A percentile compares a stretch with the other conserved stretches of the same genome.
Conservation (phyloP, 2,113 vertebrate genomes). For the Rattus rattus region DNA sequence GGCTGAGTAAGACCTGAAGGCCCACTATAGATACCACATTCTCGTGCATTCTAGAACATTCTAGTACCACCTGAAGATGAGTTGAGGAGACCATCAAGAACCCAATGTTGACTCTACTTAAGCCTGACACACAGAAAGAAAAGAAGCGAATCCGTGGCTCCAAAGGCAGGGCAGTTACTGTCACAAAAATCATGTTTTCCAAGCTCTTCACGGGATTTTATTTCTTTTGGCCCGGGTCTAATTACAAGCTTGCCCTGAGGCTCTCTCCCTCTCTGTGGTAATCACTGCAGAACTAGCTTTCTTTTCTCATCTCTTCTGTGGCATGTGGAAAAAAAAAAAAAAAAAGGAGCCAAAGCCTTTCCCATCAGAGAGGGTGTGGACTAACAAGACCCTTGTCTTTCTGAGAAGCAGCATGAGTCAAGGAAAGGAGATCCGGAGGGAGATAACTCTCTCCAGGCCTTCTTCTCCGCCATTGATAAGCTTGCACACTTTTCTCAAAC, state of each 20-base stretch:
- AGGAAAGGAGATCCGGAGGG: not conserved
- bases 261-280: not conserved
- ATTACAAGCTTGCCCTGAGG: not conserved
- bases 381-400: no score
- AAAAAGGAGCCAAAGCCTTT: not conserved
- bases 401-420: not conserved
- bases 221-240: not conserved
- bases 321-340: not conserved
- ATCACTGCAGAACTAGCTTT: not conserved
- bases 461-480: not conserved
- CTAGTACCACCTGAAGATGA: not conserved
- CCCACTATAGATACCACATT: fast-evolving
- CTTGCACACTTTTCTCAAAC: no score
- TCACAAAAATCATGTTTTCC: not conserved
- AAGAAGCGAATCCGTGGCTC: not conserved
- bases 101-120: no score
- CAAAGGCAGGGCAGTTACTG: not conserved
- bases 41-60: not conserved
- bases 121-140: not conserved
- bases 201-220: not conserved
- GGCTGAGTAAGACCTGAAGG: not conserved
- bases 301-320: not conserved
- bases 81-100: fast-evolving
- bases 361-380: not conserved
- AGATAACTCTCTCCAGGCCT: not conserved